Percentiles rank a stretch among this genome's conserved stretches.
Evolutionary conservation across 2,888 invertebrate genomes (phyloP).

Genomic region (Drosophila melanocephala): DNA sequence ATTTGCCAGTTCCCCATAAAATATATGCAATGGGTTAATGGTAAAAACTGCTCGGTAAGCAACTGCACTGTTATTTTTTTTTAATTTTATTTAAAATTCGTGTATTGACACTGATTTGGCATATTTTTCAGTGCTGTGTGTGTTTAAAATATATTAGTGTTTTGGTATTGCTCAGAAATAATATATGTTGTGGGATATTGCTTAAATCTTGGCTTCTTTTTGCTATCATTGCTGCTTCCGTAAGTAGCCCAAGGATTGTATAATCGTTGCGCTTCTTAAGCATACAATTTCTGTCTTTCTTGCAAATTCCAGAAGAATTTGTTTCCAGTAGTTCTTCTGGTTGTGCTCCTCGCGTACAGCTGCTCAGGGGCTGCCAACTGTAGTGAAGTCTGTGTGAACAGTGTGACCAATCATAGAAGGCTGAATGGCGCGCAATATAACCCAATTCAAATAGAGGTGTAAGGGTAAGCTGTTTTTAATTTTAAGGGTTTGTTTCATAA

Average conservation of each 20-base stretch:
- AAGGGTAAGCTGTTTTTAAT: background rate
- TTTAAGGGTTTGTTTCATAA: background rate
- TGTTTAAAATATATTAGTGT: background rate
- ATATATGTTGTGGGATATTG: too few species aligned
- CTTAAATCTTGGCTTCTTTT: background rate
- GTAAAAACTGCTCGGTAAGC: constrained; percentile 30
- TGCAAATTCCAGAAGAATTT: background rate
- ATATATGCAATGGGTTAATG: constrained; percentile 12
- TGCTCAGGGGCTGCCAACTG: constrained; percentile 9
- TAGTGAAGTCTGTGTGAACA: background rate
- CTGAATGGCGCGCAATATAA: background rate
- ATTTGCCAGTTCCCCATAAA: background rate
- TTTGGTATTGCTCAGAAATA: background rate
- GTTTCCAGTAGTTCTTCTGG: background rate
- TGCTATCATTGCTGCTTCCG: background rate
- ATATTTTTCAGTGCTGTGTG: background rate
- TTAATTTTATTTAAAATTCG: constrained; percentile 12
- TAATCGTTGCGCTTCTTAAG: too few species aligned
- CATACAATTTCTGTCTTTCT: background rate
- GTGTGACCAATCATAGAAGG: background rate
- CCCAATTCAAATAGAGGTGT: background rate
- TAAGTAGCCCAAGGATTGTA: background rate
- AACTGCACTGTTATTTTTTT: constrained; percentile 41
- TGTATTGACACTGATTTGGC: constrained; percentile 18
- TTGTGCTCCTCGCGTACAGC: constrained; percentile 22